Percentiles rank a stretch among this genome's conserved stretches.
phyloP scores from a whole-genome alignment of 2,113 vertebrate species.

The Bubalus kerabau region DNA sequence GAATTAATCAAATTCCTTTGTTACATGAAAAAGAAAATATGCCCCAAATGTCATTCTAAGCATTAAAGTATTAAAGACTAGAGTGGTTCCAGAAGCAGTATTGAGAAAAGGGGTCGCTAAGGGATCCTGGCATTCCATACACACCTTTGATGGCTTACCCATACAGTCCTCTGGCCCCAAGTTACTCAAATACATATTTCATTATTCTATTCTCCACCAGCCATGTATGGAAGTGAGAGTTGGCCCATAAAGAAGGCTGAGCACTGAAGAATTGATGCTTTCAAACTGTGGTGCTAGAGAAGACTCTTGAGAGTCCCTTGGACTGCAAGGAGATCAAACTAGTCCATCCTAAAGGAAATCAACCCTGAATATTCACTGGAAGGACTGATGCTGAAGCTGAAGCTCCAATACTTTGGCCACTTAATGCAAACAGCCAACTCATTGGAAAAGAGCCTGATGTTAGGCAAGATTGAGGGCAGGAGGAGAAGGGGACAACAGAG shows the following conservation, averaged over 20 bases:
- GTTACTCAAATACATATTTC: background rate
- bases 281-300: background rate
- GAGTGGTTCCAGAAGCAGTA: background rate
- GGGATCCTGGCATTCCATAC: background rate
- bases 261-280: background rate
- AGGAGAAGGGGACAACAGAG: background rate
- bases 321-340: background rate
- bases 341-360: background rate
- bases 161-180: background rate
- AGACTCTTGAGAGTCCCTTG: background rate
- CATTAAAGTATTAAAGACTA: background rate
- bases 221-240: background rate
- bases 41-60: background rate
- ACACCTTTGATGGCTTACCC: background rate
- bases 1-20: background rate
- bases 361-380: background rate
- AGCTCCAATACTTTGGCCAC: background rate
- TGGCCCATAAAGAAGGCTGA: background rate
- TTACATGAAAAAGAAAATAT: background rate
- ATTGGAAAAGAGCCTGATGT: background rate
- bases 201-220: background rate
- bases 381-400: background rate
- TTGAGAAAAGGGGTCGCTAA: background rate
- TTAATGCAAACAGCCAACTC: background rate
- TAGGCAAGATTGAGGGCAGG: background rate